phyloP scores from a whole-genome alignment of 1,140 invertebrate genomes.

The Hyposmocoma kahamanoa region DNA sequence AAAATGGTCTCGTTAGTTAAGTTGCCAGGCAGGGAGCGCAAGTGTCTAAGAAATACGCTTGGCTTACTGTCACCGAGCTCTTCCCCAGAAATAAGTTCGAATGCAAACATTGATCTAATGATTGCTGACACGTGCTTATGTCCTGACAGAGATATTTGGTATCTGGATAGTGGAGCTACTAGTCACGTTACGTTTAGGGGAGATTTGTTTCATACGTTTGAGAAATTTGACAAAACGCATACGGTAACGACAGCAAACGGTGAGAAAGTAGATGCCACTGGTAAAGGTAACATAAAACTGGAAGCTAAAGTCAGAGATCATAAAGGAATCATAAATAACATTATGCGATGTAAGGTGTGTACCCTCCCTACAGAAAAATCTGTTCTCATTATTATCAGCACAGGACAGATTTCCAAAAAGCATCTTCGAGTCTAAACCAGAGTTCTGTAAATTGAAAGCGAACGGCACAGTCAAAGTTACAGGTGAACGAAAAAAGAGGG shows the following conservation, averaged over 20 bases:
- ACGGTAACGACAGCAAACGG: conserved; percentile 8
- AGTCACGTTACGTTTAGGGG: conserved; percentile 3
- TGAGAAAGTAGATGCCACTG: neutral
- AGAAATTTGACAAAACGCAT: neutral
- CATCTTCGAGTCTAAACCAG: conserved; percentile 3
- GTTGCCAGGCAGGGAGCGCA: no score
- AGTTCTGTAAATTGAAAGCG: neutral
- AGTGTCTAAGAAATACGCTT: no score
- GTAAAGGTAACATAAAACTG: conserved; percentile 1
- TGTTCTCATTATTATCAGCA: conserved; percentile 14
- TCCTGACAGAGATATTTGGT: no score
- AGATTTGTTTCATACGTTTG: conserved; percentile 1
- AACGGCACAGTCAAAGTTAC: neutral
- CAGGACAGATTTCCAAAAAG: conserved; percentile 11
- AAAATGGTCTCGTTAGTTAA: no score
- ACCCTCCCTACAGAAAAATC: conserved; percentile 12
- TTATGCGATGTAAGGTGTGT: conserved; percentile 12
- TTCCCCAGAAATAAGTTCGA: no score
- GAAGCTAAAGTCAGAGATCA: conserved; percentile 1
- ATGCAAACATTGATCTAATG: no score
- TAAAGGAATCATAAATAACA: neutral
- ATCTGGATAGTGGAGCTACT: conserved; percentile 13
- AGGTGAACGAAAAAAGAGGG: neutral
- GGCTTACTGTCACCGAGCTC: no score
- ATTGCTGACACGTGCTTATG: no score